These are phyloP conservation scores for Sisyra terminalis DNA, from an alignment of 2,888 invertebrate species.

Conservation along the genomic window DNA sequence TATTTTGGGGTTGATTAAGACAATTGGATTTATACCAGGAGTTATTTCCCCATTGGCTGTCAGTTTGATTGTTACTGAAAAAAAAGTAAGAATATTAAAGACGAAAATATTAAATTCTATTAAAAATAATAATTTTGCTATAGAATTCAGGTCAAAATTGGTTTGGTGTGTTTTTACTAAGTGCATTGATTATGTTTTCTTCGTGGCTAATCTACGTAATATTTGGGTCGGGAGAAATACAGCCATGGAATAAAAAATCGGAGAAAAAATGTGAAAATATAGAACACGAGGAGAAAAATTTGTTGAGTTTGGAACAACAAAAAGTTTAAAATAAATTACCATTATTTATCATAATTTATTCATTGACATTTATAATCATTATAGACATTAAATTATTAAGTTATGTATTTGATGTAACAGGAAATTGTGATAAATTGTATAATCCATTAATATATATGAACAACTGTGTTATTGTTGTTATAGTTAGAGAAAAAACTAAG, in stretches of 20 bases:
- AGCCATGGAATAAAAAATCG: conserved; percentile 17
- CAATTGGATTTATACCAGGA: conserved; percentile 17
- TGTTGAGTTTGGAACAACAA: not conserved
- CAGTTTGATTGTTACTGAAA: conserved; percentile 12
- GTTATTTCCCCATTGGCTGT: conserved; percentile 18
- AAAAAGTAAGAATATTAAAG: conserved; percentile 11
- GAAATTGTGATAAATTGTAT: too few species aligned
- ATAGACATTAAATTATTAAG: too few species aligned
- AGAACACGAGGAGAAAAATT: not conserved
- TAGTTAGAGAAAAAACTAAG: too few species aligned
- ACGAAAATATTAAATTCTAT: not conserved
- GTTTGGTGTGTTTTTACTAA: conserved; percentile 18
- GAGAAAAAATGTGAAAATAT: not conserved
- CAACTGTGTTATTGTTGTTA: too few species aligned
- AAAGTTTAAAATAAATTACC: not conserved
- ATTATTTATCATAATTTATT: not conserved
- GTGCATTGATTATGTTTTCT: conserved; percentile 15
- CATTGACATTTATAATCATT: not conserved
- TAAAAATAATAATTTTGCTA: conserved; percentile 8
- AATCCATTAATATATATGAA: too few species aligned
- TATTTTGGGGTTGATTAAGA: conserved; percentile 20
- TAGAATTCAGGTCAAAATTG: conserved; percentile 14
- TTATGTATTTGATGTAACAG: too few species aligned
- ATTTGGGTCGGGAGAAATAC: conserved; percentile 19
- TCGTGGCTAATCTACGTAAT: conserved; percentile 16